These are phyloP conservation scores for Motacilla alba DNA, from an alignment of 2,113 vertebrate species.

Conservation along the genomic window DNA sequence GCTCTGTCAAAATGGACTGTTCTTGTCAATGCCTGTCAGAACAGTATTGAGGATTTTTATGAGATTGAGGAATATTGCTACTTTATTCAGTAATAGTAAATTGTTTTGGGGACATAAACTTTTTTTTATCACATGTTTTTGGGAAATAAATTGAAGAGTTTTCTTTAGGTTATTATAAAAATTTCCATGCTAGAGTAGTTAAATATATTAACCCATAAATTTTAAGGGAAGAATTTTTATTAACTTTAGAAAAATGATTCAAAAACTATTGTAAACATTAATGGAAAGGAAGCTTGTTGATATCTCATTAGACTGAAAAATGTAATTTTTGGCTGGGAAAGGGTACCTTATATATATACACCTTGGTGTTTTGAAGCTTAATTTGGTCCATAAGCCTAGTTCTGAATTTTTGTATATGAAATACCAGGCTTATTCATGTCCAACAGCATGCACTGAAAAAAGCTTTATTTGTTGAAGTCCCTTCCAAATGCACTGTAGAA, in stretches of 20 bases:
- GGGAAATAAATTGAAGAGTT: neutral
- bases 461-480: conserved; percentile 5
- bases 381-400: neutral
- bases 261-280: neutral
- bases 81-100: neutral
- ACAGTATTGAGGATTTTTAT: neutral
- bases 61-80: neutral
- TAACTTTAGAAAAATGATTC: neutral
- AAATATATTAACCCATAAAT: neutral
- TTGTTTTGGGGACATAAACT: neutral
- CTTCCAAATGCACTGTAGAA: neutral
- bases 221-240: neutral
- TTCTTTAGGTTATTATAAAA: neutral
- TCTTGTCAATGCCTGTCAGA: neutral
- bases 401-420: neutral
- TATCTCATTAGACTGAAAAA: neutral
- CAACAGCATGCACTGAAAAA: neutral
- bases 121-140: neutral
- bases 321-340: neutral
- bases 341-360: neutral
- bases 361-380: neutral
- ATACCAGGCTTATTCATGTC: neutral
- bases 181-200: neutral
- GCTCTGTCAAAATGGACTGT: neutral
- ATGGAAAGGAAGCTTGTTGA: neutral